A percentile compares a stretch with the other conserved stretches of the same genome.
phyloP scores from a whole-genome alignment of 2,888 invertebrate genomes.

The Plebejus argus region DNA sequence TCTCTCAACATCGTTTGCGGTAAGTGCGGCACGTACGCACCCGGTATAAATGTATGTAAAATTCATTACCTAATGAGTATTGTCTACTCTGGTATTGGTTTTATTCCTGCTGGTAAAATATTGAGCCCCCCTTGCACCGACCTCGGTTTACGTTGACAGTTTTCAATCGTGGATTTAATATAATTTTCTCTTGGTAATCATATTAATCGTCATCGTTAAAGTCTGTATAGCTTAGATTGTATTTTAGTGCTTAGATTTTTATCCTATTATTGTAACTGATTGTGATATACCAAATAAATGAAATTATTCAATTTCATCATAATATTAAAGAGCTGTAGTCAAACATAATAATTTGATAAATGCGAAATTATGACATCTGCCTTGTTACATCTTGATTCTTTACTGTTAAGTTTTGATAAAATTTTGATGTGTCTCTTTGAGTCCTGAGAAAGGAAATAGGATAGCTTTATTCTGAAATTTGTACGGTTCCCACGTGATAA shows the following conservation, averaged over 20 bases:
- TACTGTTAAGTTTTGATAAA: too few species aligned
- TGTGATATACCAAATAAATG: too few species aligned
- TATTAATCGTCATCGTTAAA: too few species aligned
- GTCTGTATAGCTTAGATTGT: too few species aligned
- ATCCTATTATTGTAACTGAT: too few species aligned
- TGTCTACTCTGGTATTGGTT: conserved; percentile 25
- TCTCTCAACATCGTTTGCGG: conserved; percentile 6
- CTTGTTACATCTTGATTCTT: too few species aligned
- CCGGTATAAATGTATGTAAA: conserved; percentile 26
- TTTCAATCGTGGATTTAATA: not conserved
- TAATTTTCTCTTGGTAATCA: too few species aligned
- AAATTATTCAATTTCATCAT: too few species aligned
- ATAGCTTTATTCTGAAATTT: not conserved
- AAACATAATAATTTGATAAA: not conserved
- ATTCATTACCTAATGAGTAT: conserved; percentile 18
- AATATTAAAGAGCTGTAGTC: too few species aligned
- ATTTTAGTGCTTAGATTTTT: too few species aligned
- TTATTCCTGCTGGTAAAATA: not conserved
- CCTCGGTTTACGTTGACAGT: not conserved
- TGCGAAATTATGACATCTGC: not conserved
- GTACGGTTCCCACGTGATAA: not conserved
- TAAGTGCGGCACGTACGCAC: conserved; percentile 13
- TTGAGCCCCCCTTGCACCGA: not conserved
- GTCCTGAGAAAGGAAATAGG: not conserved
- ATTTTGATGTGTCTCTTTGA: not conserved